These are phyloP conservation scores for Lordiphosa mommai DNA, from an alignment of 1,140 invertebrate genomes.

Conservation along the genomic window DNA sequence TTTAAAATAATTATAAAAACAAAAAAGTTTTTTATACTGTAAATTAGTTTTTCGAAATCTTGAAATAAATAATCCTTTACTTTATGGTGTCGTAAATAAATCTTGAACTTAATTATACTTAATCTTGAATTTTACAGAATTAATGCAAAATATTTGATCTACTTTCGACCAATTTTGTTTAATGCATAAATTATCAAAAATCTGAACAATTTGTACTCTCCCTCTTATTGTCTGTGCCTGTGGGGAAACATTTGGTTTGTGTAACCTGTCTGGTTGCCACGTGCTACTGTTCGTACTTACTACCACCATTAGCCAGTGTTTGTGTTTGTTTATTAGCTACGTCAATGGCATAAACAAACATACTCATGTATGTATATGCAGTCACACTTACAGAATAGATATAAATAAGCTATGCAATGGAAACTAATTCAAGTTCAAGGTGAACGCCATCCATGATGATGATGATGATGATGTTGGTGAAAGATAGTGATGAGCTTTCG, in stretches of 20 bases:
- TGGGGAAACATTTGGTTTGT: conserved; percentile 12
- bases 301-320: conserved; percentile 16
- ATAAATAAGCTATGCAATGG: conserved; percentile 49
- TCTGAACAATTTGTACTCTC: too few species aligned
- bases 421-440: conserved; percentile 73
- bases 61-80: too few species aligned
- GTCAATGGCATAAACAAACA: neutral
- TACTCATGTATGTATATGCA: neutral
- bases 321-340: conserved; percentile 27
- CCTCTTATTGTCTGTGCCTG: too few species aligned
- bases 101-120: too few species aligned
- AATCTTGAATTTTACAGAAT: too few species aligned
- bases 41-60: too few species aligned
- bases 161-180: too few species aligned
- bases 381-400: conserved; percentile 20
- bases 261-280: conserved; percentile 10
- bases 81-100: too few species aligned
- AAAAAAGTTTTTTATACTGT: too few species aligned
- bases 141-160: too few species aligned
- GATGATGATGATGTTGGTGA: conserved; percentile 3
- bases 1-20: too few species aligned
- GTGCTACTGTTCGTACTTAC: conserved; percentile 1
- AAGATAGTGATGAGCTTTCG: conserved; percentile 22
- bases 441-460: conserved; percentile 28
- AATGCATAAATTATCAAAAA: too few species aligned